Evolutionary conservation across 2,797 vertebrate species (phyloP), one percentile per base, ranked within the genome.

Genomic region (Tapirus indicus): DNA sequence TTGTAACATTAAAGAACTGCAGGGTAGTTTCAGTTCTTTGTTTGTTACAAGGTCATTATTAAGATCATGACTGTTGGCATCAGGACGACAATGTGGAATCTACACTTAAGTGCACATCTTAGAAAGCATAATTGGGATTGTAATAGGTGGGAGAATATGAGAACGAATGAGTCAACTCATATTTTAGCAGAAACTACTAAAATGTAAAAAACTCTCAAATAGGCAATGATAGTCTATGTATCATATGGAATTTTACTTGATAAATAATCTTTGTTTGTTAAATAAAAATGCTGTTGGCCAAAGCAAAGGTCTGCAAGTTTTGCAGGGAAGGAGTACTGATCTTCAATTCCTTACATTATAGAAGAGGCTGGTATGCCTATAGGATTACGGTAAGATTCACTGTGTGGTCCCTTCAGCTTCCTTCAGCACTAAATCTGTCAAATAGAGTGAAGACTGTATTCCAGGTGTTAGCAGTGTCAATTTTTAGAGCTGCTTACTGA

Each of bases 241-340:
- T 60, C 52, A 35, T 7, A 71, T 29, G 20, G 13, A 72, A 69
- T 94, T 96, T 96, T 91, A 88, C 62, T 96, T 91, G 32, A 83
- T 52, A 95, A 89, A 16, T 75, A 75, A 41, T 85, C 35, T 35
- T 80, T 95, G 56, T 90, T 74, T 87, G 14, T 29, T 92, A 96
- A 88, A 74, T 78, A 27, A 88, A 84, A 83, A 66, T 62, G 12
- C 9, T 72, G 18, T 47, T 41, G 29, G 23, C 20, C 75, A 96
- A 77, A 72, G 32, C 4, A 6, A 89, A 68, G 1, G 21, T 23
- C 49, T 90, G 56, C 23, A 41, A 75, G 23, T 49, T 72, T 32
- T 89, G 23, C 23, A 66, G 35, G 27, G 52, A 87, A 92, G 14
- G 12, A 64, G 16, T 58, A 52, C 41, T 38, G n/a, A 62, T 56